A percentile compares a stretch with the other conserved stretches of the same genome.
Conservation (phyloP, 2,888 invertebrate species). For the Bedellia somnulentella region DNA sequence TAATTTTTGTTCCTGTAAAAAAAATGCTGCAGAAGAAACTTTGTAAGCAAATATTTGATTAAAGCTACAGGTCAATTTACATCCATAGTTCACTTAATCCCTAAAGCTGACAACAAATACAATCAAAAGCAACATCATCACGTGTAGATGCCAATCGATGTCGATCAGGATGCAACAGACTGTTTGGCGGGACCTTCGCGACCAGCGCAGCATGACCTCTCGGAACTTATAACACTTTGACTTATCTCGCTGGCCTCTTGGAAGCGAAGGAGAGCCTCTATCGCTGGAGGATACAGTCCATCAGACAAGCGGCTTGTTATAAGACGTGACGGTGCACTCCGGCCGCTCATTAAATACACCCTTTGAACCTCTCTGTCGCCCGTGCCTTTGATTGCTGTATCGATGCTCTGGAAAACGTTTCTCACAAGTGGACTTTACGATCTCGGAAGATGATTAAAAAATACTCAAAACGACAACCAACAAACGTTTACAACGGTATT, state of each 20-base stretch:
- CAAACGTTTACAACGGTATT: constrained; percentile 1
- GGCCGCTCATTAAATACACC: constrained; percentile 27
- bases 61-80: no score
- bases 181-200: constrained; percentile 7
- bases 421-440: constrained; percentile 2
- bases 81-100: no score
- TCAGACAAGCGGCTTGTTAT: constrained; percentile 29
- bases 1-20: no score
- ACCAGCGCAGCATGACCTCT: constrained; percentile 1
- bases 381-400: constrained; percentile 3
- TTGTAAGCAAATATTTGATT: no score
- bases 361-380: constrained; percentile 14
- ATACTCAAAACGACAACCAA: neutral
- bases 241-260: neutral
- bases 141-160: constrained; percentile 7
- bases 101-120: constrained; percentile 4
- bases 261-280: neutral
- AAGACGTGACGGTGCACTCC: constrained; percentile 42
- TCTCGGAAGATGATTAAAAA: neutral
- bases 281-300: no score
- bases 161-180: constrained; percentile 9
- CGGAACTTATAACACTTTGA: neutral
- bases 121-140: constrained; percentile 7
- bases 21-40: no score
- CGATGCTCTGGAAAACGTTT: constrained; percentile 3